Base-by-base conservation (phyloP, 2,888 invertebrate genomes). In the Cheilosia pagana region DNA sequence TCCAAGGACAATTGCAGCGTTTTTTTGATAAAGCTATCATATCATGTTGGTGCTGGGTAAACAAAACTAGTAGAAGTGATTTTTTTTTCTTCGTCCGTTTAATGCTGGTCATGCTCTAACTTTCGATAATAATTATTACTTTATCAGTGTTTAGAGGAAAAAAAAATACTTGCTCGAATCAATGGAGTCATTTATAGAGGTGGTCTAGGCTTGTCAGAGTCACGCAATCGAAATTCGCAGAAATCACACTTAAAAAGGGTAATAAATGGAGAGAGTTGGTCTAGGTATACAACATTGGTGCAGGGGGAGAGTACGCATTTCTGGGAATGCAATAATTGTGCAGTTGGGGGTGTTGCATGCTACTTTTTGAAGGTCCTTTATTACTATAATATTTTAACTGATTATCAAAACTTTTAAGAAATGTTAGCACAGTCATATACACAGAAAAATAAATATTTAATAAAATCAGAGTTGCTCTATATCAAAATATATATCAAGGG, bases 111-210 rank as follows among this genome's bases (percentile, higher is more conserved):
- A 57, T 55, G 14, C 28, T 52, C 39, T 74, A 62, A 68, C 53
- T 81, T 75, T 60, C 53, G 79, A 81, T 67, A 67, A 74, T 12
- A 23, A 23, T 50, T 50, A 23, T 25, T 12, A 50, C 48, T 75
- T 75, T 55, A 68, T 74, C 60, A 67, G 78, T 25, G 53, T 67
- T 53, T n/a, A 5, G 23, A 1, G 8, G 1, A 35, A 35, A 75
- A 59, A 39, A 57, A 52, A 60, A n/a, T 8, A 10, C 14, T 0
- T 43, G 43, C 16, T 45, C 28, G n/a, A 75, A 81, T 81, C 43
- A 76, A 81, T 76, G 76, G 59, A 65, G 57, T 43, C 55, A 52
- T 81, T 81, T 63, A 81, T 63, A 41, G 45, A 39, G 25, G 19
- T 41, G 16, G n/a, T 39, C 23, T 7, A 45, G 45, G 45, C 16